These are phyloP conservation scores for Ptycholaimellus sp. DNA, from an alignment of 2,888 invertebrate species.

Conservation along the genomic window DNA sequence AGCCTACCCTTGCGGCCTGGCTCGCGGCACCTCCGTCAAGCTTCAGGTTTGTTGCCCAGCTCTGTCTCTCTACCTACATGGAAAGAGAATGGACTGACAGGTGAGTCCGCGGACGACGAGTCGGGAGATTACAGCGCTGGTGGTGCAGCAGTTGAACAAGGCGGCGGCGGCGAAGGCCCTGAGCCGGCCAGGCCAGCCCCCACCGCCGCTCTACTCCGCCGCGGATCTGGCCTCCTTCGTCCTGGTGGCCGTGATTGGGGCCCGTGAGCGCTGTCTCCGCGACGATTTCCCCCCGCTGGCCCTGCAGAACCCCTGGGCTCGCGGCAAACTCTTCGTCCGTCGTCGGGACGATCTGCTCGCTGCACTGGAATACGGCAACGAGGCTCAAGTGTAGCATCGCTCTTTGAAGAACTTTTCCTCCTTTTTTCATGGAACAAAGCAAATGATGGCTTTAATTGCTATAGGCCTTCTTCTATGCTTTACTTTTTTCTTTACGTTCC, in stretches of 20 bases:
- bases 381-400: slow-evolving; percentile 29
- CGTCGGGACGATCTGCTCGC: slow-evolving; percentile 46
- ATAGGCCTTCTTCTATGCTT: too few species aligned
- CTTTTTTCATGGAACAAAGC: too few species aligned
- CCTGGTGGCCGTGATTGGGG: slow-evolving; percentile 78
- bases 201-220: slow-evolving; percentile 40
- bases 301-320: slow-evolving; percentile 68
- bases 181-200: too few species aligned
- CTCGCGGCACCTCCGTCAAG: slow-evolving; percentile 63
- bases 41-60: too few species aligned
- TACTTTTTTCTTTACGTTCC: too few species aligned
- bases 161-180: slow-evolving; percentile 43
- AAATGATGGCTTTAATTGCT: too few species aligned
- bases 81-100: too few species aligned
- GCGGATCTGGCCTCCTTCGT: slow-evolving; percentile 64
- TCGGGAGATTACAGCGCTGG: slow-evolving; percentile 74
- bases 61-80: too few species aligned
- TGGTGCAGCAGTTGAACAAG: slow-evolving; percentile 82
- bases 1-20: slow-evolving; percentile 79
- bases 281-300: slow-evolving; percentile 80
- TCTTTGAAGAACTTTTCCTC: slow-evolving; percentile 1
- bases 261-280: slow-evolving; percentile 65
- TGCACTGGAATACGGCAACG: slow-evolving; percentile 29
- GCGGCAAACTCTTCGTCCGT: slow-evolving; percentile 68
- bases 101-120: slow-evolving; percentile 77